Evolutionary conservation across 2,888 invertebrate genomes (phyloP).

Genomic region (Dynastes hyllus): DNA sequence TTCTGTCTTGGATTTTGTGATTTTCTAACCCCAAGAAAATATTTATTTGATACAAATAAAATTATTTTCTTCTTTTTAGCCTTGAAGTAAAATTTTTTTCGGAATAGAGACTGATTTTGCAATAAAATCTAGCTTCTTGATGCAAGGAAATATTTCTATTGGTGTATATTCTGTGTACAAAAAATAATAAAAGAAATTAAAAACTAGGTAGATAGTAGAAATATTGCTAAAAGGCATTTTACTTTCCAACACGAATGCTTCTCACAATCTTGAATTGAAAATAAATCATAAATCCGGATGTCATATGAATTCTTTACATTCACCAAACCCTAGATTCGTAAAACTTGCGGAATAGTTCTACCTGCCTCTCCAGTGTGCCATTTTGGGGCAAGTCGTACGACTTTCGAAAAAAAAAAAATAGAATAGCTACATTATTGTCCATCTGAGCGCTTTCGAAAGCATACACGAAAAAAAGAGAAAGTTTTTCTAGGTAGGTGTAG

Average conservation of each 20-base stretch:
- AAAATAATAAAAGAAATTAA: too few relatives aligned
- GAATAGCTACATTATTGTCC: conserved; percentile 29
- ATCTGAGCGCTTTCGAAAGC: conserved; percentile 26
- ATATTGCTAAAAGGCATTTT: not conserved
- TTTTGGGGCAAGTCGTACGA: conserved; percentile 9
- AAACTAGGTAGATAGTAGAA: too few relatives aligned
- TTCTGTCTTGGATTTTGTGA: too few relatives aligned
- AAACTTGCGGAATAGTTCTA: conserved; percentile 11
- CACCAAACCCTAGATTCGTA: not conserved
- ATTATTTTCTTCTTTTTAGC: too few relatives aligned
- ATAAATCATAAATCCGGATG: not conserved
- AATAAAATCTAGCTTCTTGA: too few relatives aligned
- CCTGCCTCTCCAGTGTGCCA: conserved; percentile 19
- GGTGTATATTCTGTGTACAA: too few relatives aligned
- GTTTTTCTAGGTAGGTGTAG: conserved; percentile 42
- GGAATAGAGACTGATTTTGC: too few relatives aligned
- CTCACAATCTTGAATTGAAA: not conserved
- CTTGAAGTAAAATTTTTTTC: too few relatives aligned
- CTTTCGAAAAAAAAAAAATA: conserved; percentile 39
- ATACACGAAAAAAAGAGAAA: conserved; percentile 44
- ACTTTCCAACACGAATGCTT: too few relatives aligned
- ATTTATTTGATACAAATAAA: too few relatives aligned
- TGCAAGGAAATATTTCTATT: too few relatives aligned
- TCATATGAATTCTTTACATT: not conserved
- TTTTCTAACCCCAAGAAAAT: too few relatives aligned